A percentile compares a stretch with the other conserved stretches of the same genome.
Conservation (phyloP, 2,797 vertebrate species). For the Gymnopithys bicolor region DNA sequence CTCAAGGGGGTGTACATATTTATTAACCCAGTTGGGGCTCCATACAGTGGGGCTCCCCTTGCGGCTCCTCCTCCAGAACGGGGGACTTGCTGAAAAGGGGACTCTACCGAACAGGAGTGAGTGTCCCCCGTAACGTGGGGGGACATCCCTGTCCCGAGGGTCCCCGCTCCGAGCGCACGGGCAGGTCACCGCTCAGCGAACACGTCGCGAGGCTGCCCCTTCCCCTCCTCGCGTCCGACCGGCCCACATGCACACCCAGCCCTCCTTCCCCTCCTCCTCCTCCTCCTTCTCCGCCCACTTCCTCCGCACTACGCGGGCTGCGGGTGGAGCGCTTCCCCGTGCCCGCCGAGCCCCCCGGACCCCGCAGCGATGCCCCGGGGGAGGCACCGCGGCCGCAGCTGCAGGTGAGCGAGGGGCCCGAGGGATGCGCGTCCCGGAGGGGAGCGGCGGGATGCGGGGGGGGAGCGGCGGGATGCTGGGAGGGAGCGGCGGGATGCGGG, state of each 20-base stretch:
- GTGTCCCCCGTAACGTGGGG: fast-evolving
- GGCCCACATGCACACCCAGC: conserved; percentile 15
- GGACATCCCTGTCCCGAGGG: too few relatives aligned
- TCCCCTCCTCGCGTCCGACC: conserved; percentile 28
- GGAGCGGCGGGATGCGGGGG: neutral
- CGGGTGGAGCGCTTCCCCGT: neutral
- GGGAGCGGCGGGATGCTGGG: neutral
- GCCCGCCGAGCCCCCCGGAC: neutral
- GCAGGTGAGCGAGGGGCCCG: conserved; percentile 7
- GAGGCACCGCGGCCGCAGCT: neutral
- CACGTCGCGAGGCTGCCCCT: neutral
- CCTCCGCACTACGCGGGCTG: conserved; percentile 34
- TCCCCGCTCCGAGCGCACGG: too few relatives aligned
- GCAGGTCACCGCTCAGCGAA: neutral
- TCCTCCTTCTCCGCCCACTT: conserved; percentile 13
- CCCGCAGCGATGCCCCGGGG: conserved; percentile 6
- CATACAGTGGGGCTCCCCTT: fast-evolving
- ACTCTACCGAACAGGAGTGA: neutral
- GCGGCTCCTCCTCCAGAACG: neutral
- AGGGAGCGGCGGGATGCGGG: neutral
- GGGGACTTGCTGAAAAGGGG: neutral
- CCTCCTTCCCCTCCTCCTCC: neutral
- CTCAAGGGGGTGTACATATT: neutral
- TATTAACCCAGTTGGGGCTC: neutral
- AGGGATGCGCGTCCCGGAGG: neutral